Conservation (phyloP, 2,797 vertebrate species). For the Tokudaia muenninki region DNA sequence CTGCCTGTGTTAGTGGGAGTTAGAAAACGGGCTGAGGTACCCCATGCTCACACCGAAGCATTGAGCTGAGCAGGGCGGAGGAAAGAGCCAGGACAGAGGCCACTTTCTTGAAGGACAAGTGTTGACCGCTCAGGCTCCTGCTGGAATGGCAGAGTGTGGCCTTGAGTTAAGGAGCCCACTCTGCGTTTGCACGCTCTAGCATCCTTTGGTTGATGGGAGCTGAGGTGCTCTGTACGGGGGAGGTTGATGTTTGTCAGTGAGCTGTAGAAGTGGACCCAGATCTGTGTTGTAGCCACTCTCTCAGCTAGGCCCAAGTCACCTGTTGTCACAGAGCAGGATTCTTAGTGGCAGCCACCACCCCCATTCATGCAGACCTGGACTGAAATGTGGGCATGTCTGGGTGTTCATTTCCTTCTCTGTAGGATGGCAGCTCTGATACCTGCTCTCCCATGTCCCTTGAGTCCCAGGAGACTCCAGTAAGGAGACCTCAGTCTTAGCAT, state of each 20-base stretch:
- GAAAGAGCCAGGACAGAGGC: neutral
- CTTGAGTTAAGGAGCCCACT: rapidly evolving
- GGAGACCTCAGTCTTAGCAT: neutral
- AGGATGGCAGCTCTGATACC: neutral
- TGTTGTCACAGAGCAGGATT: neutral
- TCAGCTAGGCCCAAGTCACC: neutral
- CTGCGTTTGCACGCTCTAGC: rapidly evolving
- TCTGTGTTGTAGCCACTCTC: no score
- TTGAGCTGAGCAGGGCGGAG: rapidly evolving
- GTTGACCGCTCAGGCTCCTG: rapidly evolving
- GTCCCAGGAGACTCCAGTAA: neutral
- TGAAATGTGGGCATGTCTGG: neutral
- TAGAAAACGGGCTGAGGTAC: rapidly evolving
- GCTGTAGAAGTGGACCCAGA: no score
- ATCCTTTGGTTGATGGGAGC: neutral
- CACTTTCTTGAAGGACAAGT: rapidly evolving
- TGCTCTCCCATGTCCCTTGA: neutral
- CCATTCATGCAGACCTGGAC: neutral
- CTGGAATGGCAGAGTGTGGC: neutral
- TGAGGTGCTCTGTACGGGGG: rapidly evolving
- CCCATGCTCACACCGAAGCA: neutral
- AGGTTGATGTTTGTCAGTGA: neutral
- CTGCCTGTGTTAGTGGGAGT: neutral
- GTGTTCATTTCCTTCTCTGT: neutral
- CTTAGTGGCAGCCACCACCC: neutral